phyloP scores from a whole-genome alignment of 2,113 vertebrate species.

The Hippocampus mohnikei region DNA sequence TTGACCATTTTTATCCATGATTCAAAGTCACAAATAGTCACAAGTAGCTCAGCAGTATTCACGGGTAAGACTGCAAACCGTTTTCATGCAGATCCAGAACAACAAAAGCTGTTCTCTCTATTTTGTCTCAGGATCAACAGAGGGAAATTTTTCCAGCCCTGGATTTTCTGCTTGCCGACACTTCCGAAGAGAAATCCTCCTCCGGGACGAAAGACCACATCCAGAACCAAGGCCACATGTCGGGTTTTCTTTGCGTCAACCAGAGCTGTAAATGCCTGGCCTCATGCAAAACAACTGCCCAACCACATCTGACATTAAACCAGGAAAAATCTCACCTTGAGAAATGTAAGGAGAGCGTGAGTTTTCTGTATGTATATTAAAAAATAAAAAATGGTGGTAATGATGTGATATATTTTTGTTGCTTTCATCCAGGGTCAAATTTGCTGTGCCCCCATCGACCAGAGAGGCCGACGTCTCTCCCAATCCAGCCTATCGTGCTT shows the following conservation, averaged over 20 bases:
- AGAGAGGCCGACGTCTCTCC: slow-evolving; percentile 90
- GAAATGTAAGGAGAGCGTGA: slow-evolving; percentile 31
- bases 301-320: slow-evolving; percentile 31
- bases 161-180: slow-evolving; percentile 70
- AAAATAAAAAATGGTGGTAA: background rate
- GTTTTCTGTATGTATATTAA: background rate
- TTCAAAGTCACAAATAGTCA: background rate
- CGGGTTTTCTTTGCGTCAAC: slow-evolving; percentile 74
- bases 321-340: slow-evolving; percentile 18
- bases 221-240: slow-evolving; percentile 50
- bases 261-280: slow-evolving; percentile 68
- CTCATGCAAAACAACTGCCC: slow-evolving; percentile 27
- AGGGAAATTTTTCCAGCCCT: background rate
- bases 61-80: background rate
- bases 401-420: background rate
- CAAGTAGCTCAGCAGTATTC: background rate
- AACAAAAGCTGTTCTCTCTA: background rate
- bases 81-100: background rate
- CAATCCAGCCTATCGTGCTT: slow-evolving; percentile 93
- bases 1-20: background rate
- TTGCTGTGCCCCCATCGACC: slow-evolving; percentile 81
- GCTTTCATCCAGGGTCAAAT: slow-evolving; percentile 60
- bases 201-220: slow-evolving; percentile 73
- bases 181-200: slow-evolving; percentile 78
- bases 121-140: background rate